Percentiles rank a stretch among this genome's conserved stretches.
These are phyloP conservation scores for Epinephelus cyanopodus DNA, from an alignment of 2,113 vertebrate species.

Conservation along the genomic window DNA sequence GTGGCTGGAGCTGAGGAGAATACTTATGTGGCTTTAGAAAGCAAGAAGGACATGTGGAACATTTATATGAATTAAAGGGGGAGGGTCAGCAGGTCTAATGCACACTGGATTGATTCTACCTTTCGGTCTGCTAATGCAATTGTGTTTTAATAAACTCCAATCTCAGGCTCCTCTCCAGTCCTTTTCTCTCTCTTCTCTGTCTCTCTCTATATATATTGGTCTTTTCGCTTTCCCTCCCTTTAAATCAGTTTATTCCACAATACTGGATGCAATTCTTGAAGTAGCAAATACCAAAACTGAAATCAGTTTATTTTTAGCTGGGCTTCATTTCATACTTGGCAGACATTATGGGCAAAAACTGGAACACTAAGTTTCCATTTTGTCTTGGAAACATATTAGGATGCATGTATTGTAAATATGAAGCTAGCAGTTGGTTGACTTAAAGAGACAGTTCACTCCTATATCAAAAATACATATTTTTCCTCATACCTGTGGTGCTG, in stretches of 20 bases:
- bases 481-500: no score
- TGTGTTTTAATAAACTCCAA: constrained; percentile 72
- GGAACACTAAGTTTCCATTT: constrained; percentile 8
- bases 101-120: constrained; percentile 61
- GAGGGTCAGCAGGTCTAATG: constrained; percentile 58
- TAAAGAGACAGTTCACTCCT: no score
- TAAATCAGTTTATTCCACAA: constrained; percentile 31
- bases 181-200: constrained; percentile 7
- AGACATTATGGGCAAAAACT: constrained; percentile 7
- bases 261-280: constrained; percentile 22
- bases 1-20: constrained; percentile 38
- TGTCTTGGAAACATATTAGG: constrained; percentile 2
- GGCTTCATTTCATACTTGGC: constrained; percentile 29
- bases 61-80: constrained; percentile 66
- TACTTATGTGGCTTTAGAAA: constrained; percentile 42
- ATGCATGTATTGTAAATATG: no score
- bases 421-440: no score
- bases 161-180: constrained; percentile 40
- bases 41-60: constrained; percentile 53
- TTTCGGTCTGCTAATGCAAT: constrained; percentile 71
- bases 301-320: constrained; percentile 20
- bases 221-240: neutral
- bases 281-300: constrained; percentile 15
- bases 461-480: no score
- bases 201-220: neutral